Evolutionary conservation across 2,888 invertebrate genomes (phyloP).

Genomic region (Patella ulyssiponensis): DNA sequence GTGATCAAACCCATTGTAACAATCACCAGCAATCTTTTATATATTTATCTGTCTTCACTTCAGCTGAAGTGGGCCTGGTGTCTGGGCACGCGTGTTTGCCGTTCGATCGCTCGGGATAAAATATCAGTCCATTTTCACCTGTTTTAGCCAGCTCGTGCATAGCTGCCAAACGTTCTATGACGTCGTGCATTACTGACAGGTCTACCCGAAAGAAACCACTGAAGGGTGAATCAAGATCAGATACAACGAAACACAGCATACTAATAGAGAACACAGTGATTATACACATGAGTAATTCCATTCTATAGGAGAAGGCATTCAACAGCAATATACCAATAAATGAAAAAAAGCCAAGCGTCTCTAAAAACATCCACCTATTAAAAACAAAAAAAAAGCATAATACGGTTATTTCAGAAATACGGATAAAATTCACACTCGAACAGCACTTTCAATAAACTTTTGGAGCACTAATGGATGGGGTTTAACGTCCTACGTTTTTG

Average conservation of each 20-base stretch:
- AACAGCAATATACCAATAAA: slow-evolving; percentile 61
- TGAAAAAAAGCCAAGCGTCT: slow-evolving; percentile 61
- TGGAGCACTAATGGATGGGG: no score
- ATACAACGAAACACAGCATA: slow-evolving; percentile 59
- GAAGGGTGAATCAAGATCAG: slow-evolving; percentile 58
- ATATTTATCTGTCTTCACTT: background rate
- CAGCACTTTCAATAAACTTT: no score
- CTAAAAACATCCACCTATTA: slow-evolving; percentile 61
- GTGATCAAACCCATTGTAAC: background rate
- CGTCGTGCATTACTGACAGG: slow-evolving; percentile 50
- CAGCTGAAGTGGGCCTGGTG: background rate
- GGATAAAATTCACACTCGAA: no score
- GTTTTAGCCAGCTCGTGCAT: slow-evolving; percentile 44
- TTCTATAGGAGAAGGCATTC: slow-evolving; percentile 51
- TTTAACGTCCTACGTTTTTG: no score
- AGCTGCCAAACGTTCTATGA: slow-evolving; percentile 45
- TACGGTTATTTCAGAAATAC: no score
- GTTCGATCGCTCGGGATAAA: slow-evolving; percentile 31
- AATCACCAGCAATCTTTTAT: slow-evolving; percentile 4
- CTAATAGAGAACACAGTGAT: slow-evolving; percentile 65
- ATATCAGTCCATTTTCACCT: slow-evolving; percentile 30
- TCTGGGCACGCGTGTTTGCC: background rate
- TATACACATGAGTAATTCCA: slow-evolving; percentile 63
- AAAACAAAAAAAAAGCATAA: background rate
- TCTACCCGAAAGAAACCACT: slow-evolving; percentile 63